Evolutionary conservation across 2,113 vertebrate genomes (phyloP), one percentile per base, ranked within the genome.

Genomic region (Ariopsis seemanni): DNA sequence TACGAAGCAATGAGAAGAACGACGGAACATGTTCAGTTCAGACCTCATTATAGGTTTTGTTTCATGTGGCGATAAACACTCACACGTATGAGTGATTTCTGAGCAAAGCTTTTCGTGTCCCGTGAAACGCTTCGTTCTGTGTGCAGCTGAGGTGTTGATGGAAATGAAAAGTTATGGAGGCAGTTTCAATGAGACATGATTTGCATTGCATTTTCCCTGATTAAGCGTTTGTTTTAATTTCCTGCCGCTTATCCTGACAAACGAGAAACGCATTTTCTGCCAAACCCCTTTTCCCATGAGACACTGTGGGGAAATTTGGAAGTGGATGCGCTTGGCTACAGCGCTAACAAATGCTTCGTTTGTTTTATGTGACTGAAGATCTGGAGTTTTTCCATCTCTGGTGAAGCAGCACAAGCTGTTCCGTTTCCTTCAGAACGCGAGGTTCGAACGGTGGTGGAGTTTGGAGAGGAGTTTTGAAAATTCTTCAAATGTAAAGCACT

Each of bases 291-390:
- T 57, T 80, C 53, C 53, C 77, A 27, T 4, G 53, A 80, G 77
- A 57, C 77, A 34, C 27, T 20, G 30, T 30, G 17, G 55, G 20
- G 1, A 42, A 34, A 62, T 62, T 22, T 81, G 57, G 57, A 81
- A 30, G 8, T 15, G n/a, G n/a, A 18, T 75, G 74, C 42, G 0
- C 2, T 20, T 17, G 15, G 78, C 17, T 80, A 30, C 12, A 53
- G 50, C 5, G 22, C 22, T 25, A 78, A 78, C 7, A 18, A 42
- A 74, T 42, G 15, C 34, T 74, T 9, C 17, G 30, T 0, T 71
- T 71, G 67, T 77, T 77, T 78, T 25, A 78, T 77, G 75, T 12
- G n/a, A n/a, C 20, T n/a, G 48, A 78, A 15, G 50, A 77, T 77
- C 72, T 20, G 42, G 72, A 34, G 27, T 6, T 69, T 20, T 69